Conservation (phyloP, 2,888 invertebrate genomes). For the Caenorhabditis imperialis region DNA sequence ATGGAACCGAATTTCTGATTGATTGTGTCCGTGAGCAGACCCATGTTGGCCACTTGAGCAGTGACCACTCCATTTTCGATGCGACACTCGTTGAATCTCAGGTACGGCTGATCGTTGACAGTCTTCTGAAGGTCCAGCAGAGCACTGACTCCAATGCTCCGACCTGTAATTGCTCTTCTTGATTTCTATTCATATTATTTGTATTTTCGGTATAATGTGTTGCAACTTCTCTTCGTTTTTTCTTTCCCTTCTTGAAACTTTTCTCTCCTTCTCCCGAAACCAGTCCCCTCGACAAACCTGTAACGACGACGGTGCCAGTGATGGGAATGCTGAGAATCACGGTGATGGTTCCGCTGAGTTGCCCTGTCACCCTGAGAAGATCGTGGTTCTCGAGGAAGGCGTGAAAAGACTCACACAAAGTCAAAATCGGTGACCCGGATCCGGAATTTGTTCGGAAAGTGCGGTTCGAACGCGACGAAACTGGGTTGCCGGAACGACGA, state of each 20-base stretch:
- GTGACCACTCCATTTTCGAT: conserved; percentile 67
- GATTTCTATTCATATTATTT: neutral
- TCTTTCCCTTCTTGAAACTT: conserved; percentile 1
- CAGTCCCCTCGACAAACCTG: conserved; percentile 47
- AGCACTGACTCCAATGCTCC: conserved; percentile 65
- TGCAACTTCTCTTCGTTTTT: neutral
- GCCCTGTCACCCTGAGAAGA: conserved; percentile 61
- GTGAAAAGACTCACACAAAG: conserved; percentile 62
- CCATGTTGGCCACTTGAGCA: conserved; percentile 72
- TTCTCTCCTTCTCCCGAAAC: conserved; percentile 8
- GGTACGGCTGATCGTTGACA: conserved; percentile 68
- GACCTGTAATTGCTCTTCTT: conserved; percentile 52
- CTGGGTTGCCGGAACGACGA: conserved; percentile 65
- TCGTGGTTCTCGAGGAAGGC: neutral
- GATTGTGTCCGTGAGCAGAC: conserved; percentile 75
- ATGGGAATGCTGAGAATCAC: conserved; percentile 68
- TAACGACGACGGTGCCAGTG: conserved; percentile 62
- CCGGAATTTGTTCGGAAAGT: conserved; percentile 68
- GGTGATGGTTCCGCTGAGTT: conserved; percentile 66
- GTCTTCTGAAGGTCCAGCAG: conserved; percentile 68
- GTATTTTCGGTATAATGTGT: conserved; percentile 19
- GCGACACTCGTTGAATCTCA: conserved; percentile 63
- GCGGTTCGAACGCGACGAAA: conserved; percentile 65
- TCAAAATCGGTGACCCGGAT: conserved; percentile 69
- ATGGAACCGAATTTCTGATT: conserved; percentile 68